phyloP scores from a whole-genome alignment of 1,140 invertebrate species.

The Zaprionus camerounensis region DNA sequence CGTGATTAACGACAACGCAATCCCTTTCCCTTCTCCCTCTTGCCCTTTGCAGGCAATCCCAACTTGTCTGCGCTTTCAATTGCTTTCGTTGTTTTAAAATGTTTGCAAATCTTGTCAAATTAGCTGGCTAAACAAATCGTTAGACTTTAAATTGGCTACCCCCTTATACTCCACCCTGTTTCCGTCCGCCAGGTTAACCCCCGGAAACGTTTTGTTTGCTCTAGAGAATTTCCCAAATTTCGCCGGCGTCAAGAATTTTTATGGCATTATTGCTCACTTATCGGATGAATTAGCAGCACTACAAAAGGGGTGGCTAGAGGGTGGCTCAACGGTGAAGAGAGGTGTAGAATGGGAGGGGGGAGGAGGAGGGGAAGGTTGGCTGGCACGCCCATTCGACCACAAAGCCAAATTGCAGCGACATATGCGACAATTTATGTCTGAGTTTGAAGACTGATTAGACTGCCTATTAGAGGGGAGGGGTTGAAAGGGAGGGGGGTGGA shows the following conservation, averaged over 20 bases:
- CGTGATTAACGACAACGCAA: constrained; percentile 59
- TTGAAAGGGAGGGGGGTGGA: not conserved
- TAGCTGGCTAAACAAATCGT: constrained; percentile 47
- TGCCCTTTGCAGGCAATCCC: not conserved
- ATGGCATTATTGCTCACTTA: constrained; percentile 79
- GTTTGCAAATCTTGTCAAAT: constrained; percentile 63
- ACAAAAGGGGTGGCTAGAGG: constrained; percentile 34
- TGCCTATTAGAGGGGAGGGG: constrained; percentile 48
- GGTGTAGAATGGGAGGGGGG: not conserved
- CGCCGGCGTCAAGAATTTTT: constrained; percentile 42
- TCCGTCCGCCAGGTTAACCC: no score
- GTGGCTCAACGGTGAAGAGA: not conserved
- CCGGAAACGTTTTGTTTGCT: constrained; percentile 43
- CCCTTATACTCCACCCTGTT: not conserved
- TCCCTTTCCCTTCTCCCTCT: not conserved
- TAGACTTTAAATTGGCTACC: constrained; percentile 4
- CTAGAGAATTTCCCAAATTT: constrained; percentile 63
- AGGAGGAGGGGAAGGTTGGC: constrained; percentile 12
- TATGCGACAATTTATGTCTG: constrained; percentile 70
- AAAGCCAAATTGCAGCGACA: constrained; percentile 71
- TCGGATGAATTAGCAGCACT: constrained; percentile 71
- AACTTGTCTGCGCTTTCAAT: not conserved
- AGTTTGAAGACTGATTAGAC: constrained; percentile 48
- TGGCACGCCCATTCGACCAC: constrained; percentile 51
- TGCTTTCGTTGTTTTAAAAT: constrained; percentile 57